These are phyloP conservation scores for Tursiops truncatus DNA, from an alignment of 2,113 vertebrate species.

Conservation along the genomic window DNA sequence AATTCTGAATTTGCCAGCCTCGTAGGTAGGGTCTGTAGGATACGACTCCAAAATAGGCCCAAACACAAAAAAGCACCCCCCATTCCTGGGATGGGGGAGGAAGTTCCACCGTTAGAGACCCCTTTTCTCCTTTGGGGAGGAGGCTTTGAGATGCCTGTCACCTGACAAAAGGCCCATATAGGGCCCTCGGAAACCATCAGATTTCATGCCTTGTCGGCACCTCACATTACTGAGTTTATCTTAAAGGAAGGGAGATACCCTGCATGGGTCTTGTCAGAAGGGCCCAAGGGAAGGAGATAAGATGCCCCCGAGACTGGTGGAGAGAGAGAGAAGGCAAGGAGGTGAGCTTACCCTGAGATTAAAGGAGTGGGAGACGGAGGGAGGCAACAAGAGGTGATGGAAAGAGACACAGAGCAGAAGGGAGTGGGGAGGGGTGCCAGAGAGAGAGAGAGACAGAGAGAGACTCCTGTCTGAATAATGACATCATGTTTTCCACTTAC, in stretches of 20 bases:
- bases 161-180: background rate
- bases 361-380: background rate
- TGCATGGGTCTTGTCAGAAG: background rate
- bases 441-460: background rate
- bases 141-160: background rate
- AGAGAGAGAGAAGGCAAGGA: background rate
- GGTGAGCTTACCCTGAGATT: background rate
- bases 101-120: background rate
- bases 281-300: background rate
- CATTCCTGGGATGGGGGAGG: too few species aligned
- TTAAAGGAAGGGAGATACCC: background rate
- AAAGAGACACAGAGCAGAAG: background rate
- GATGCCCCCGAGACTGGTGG: background rate
- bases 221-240: background rate
- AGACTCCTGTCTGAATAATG: background rate
- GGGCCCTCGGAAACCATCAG: background rate
- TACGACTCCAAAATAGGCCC: background rate
- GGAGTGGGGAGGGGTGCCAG: background rate
- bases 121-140: background rate
- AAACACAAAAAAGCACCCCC: background rate
- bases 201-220: background rate
- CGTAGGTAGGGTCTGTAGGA: background rate
- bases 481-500: background rate
- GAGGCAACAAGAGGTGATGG: background rate
- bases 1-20: background rate